Conservation (phyloP, 1,140 invertebrate species). For the Drosophila pachea region DNA sequence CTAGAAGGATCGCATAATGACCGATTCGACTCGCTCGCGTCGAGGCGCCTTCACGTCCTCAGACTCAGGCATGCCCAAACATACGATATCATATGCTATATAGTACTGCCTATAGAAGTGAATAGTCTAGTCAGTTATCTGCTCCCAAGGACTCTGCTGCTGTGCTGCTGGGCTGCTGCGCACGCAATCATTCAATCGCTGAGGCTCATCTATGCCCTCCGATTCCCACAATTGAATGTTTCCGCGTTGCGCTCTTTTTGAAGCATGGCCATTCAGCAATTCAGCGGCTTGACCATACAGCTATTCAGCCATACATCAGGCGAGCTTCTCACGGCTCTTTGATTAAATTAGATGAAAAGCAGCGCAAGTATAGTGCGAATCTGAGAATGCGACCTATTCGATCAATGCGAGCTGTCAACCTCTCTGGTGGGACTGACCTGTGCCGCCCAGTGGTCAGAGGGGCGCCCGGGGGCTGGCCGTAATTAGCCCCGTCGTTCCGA, state of each 20-base stretch:
- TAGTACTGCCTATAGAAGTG: too few relatives aligned
- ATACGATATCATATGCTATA: too few relatives aligned
- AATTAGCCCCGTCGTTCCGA: constrained; percentile 64
- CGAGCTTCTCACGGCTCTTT: background rate
- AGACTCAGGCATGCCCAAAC: too few relatives aligned
- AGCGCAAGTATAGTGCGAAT: background rate
- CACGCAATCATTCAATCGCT: too few relatives aligned
- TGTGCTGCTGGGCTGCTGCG: too few relatives aligned
- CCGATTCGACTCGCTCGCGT: too few relatives aligned
- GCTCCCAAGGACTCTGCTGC: too few relatives aligned
- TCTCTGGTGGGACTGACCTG: background rate
- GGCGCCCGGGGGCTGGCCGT: constrained; percentile 33
- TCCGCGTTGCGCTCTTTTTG: constrained; percentile 9
- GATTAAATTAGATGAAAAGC: constrained; percentile 1
- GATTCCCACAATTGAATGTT: background rate
- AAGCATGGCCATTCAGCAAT: background rate
- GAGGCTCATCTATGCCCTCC: background rate
- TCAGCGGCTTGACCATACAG: background rate
- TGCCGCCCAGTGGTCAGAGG: background rate
- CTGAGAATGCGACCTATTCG: too few relatives aligned
- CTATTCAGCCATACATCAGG: too few relatives aligned
- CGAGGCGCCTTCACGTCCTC: too few relatives aligned
- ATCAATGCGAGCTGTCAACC: constrained; percentile 30
- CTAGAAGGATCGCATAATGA: too few relatives aligned
- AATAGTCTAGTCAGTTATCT: too few relatives aligned